These are phyloP conservation scores for Drosophila leontia DNA, from an alignment of 1,140 invertebrate species.

Conservation along the genomic window DNA sequence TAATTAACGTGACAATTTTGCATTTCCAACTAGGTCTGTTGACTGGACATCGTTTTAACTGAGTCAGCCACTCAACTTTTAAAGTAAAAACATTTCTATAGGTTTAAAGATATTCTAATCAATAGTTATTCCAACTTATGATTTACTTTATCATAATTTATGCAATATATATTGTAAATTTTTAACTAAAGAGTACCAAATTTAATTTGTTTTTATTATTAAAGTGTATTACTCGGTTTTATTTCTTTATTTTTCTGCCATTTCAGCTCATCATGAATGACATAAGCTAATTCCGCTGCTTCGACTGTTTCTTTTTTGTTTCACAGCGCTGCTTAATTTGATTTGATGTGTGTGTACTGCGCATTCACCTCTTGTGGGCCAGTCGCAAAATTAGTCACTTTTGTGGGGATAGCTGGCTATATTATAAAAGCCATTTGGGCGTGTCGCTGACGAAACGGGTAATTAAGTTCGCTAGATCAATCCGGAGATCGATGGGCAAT, in stretches of 20 bases:
- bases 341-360: slow-evolving; percentile 44
- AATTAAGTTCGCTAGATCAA: slow-evolving; percentile 27
- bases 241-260: neutral
- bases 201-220: neutral
- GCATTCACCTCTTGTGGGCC: slow-evolving; percentile 30
- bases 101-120: neutral
- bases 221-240: neutral
- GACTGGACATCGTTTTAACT: slow-evolving; percentile 5
- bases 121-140: neutral
- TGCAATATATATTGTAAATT: too few species aligned
- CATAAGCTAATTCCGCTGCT: slow-evolving; percentile 23
- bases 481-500: slow-evolving; percentile 18
- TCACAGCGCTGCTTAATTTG: slow-evolving; percentile 54
- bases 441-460: slow-evolving; percentile 42
- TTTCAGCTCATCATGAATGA: slow-evolving; percentile 11
- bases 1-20: slow-evolving; percentile 67
- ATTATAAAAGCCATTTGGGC: slow-evolving; percentile 29
- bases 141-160: neutral
- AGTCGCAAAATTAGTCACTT: slow-evolving; percentile 27
- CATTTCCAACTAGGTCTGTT: slow-evolving; percentile 39
- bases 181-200: neutral
- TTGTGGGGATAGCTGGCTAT: neutral
- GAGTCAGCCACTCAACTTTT: neutral
- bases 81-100: neutral
- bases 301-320: slow-evolving; percentile 34